phyloP scores from a whole-genome alignment of 2,888 invertebrate genomes.

The Agriopis leucophaearia region DNA sequence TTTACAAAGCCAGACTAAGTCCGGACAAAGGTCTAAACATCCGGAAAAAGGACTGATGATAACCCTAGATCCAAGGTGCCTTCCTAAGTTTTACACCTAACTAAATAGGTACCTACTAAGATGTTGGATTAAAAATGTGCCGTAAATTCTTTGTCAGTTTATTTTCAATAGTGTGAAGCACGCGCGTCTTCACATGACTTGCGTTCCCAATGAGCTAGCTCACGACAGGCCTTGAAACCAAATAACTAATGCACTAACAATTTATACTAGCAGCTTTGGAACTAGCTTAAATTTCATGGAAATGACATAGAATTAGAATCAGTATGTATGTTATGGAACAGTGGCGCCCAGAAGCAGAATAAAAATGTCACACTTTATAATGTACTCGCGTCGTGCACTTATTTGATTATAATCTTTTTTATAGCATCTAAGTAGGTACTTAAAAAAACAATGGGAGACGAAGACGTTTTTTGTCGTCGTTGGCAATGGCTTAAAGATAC shows the following conservation, averaged over 20 bases:
- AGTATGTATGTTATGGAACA: background rate
- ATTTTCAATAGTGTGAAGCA: slow-evolving; percentile 8
- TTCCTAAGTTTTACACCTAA: no score
- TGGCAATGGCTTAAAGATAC: slow-evolving; percentile 2
- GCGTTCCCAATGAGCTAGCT: slow-evolving; percentile 33
- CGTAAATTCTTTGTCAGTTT: background rate
- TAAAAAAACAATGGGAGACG: slow-evolving; percentile 22
- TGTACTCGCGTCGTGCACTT: slow-evolving; percentile 19
- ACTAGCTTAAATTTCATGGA: slow-evolving; percentile 12
- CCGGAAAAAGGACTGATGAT: no score
- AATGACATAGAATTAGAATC: background rate
- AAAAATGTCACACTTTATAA: slow-evolving; percentile 13
- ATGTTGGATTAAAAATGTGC: background rate
- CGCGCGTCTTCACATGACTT: slow-evolving; percentile 34
- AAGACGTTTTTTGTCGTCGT: background rate
- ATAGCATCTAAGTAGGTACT: slow-evolving; percentile 18
- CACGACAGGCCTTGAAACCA: slow-evolving; percentile 36
- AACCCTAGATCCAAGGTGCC: no score
- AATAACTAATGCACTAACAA: slow-evolving; percentile 8
- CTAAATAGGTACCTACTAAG: slow-evolving; percentile 8
- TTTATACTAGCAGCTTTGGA: slow-evolving; percentile 20
- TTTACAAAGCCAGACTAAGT: no score
- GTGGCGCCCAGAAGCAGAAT: background rate
- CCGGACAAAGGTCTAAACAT: no score
- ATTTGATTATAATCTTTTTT: slow-evolving; percentile 19